Conservation (phyloP, 2,888 invertebrate species). For the Papilio elwesi region DNA sequence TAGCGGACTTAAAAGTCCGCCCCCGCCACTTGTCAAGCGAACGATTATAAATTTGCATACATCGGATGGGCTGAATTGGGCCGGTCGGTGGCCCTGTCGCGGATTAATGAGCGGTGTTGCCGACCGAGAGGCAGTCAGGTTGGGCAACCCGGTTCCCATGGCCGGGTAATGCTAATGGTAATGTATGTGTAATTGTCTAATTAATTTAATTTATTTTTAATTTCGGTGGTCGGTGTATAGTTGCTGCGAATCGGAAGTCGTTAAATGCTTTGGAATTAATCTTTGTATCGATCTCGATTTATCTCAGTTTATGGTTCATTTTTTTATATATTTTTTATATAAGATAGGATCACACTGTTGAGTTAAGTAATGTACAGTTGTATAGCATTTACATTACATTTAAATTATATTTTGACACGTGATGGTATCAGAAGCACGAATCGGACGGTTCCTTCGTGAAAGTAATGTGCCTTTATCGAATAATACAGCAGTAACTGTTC, state of each 20-base stretch:
- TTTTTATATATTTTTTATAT: too few relatives aligned
- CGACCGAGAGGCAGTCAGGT: slow-evolving; percentile 24
- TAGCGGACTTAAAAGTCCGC: slow-evolving; percentile 27
- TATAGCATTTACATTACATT: background rate
- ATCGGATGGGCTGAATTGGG: slow-evolving; percentile 43
- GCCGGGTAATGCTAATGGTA: background rate
- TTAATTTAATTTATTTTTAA: slow-evolving; percentile 26
- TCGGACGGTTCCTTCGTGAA: background rate
- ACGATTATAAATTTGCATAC: slow-evolving; percentile 47
- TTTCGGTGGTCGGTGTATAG: background rate
- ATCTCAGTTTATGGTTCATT: too few relatives aligned
- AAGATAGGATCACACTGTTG: background rate
- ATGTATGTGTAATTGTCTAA: slow-evolving; percentile 24
- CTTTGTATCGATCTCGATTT: background rate
- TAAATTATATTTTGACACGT: slow-evolving; percentile 16
- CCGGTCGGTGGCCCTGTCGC: slow-evolving; percentile 44
- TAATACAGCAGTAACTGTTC: background rate
- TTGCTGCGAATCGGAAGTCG: background rate
- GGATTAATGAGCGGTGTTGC: slow-evolving; percentile 44
- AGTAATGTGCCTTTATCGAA: background rate
- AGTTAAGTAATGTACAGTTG: background rate
- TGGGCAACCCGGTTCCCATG: slow-evolving; percentile 20
- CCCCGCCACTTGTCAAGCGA: slow-evolving; percentile 45
- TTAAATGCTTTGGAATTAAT: background rate
- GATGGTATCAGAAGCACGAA: slow-evolving; percentile 14